Evolutionary conservation across 2,888 invertebrate genomes (phyloP), one percentile per base, ranked within the genome.

Genomic region (Cantharis rufa): DNA sequence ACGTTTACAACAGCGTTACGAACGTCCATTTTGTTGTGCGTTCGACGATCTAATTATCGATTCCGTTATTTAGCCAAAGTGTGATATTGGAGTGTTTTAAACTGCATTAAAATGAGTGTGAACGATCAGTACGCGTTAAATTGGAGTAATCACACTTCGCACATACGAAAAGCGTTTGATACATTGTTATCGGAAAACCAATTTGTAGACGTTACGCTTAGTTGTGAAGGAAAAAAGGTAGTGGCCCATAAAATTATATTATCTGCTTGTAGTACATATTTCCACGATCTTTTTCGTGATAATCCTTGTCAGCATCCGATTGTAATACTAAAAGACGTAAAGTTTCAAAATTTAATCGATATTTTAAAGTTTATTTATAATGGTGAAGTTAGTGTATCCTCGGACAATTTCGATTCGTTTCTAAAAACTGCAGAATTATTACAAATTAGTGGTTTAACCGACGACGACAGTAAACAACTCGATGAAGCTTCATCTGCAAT

Each of bases 61-160:
- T 48, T 48, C 7, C 48, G 48, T 48, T 66, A 21, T 66, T 66
- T 10, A 66, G 9, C n/a, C 21, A 21, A 13, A 66, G 64, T 66
- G 64, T 66, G 64, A 48, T 66, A 24, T 66, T 16, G 21, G 15
- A 27, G 15, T 27, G 27, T 28, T 24, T 28, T 21, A 21, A 61
- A 62, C 61, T 18, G 21, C 16, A n/a, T 64, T 69, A 80, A 79
- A 62, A 82, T 81, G 81, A 76, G 69, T 48, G 18, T 62, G 18
- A 81, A 82, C n/a, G 84, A 85, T 76, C 95, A 95, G 86, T 96
- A 95, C 89, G 95, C 95, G 81, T 89, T 96, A 82, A 93, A 95
- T 81, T 96, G 96, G 96, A 95, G 95, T 88, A 95, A 95, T 89
- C 95, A 96, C 87, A 91, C 94, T 86, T 91, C 91, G 84, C 94